These are phyloP conservation scores for Amia ocellicauda DNA, from an alignment of 2,113 vertebrate genomes.

Conservation along the genomic window DNA sequence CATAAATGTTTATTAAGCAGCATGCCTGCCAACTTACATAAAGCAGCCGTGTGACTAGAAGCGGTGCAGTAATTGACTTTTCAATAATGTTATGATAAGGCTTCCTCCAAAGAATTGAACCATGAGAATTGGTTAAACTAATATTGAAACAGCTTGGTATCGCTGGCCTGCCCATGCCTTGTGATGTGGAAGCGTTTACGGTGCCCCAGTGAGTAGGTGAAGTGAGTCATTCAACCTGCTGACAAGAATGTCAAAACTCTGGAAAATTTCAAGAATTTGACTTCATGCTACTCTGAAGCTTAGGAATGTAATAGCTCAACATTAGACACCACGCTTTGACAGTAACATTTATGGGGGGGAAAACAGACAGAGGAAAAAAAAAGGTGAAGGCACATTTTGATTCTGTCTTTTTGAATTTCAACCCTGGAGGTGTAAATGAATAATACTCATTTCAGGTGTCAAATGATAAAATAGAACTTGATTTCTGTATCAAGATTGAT, in stretches of 20 bases:
- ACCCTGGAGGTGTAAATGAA: conserved; percentile 9
- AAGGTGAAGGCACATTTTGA: background rate
- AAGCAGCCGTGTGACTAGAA: conserved; percentile 50
- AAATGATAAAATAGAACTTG: conserved; percentile 8
- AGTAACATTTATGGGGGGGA: conserved; percentile 11
- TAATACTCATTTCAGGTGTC: background rate
- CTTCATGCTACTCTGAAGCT: conserved; percentile 15
- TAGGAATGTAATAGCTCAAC: conserved; percentile 15
- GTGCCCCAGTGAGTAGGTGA: conserved; percentile 18
- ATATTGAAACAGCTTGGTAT: conserved; percentile 28
- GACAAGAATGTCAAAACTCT: conserved; percentile 18
- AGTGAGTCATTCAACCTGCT: conserved; percentile 23
- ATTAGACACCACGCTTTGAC: conserved; percentile 2
- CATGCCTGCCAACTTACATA: conserved; percentile 59
- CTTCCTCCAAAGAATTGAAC: conserved; percentile 40
- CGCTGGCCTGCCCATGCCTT: conserved; percentile 12
- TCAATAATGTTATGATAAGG: conserved; percentile 62
- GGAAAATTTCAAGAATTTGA: conserved; percentile 19
- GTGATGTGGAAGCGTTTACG: conserved; percentile 21
- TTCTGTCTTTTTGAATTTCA: conserved; percentile 9
- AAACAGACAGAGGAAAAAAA: no score
- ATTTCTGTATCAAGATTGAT: conserved; percentile 3
- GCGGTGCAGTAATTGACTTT: conserved; percentile 52
- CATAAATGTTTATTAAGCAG: conserved; percentile 63
- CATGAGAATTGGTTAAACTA: conserved; percentile 30